These are phyloP conservation scores for Atherinosoma microstoma DNA, from an alignment of 2,797 vertebrate genomes.

Conservation along the genomic window DNA sequence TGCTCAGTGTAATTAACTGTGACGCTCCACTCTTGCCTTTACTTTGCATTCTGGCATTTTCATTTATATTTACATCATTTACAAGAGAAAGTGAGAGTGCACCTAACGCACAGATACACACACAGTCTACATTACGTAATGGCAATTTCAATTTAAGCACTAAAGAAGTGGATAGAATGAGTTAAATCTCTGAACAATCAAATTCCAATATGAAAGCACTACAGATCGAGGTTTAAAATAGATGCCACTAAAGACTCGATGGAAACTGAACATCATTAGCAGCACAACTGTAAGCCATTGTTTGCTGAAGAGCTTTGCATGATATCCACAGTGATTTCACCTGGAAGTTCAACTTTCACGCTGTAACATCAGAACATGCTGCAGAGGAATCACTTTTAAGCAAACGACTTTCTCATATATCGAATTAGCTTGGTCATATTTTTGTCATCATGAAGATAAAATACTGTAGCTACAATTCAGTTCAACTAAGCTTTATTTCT, in stretches of 20 bases:
- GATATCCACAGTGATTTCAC: neutral
- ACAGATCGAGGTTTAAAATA: neutral
- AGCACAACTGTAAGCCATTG: neutral
- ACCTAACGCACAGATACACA: neutral
- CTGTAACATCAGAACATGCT: too few relatives aligned
- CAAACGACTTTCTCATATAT: too few relatives aligned
- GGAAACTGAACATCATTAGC: neutral
- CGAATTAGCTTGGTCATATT: too few relatives aligned
- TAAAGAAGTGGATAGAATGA: neutral
- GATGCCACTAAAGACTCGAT: neutral
- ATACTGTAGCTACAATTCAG: too few relatives aligned
- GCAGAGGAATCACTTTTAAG: neutral
- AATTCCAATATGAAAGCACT: neutral
- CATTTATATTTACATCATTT: slow-evolving; percentile 50
- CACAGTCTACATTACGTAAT: neutral
- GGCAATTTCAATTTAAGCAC: neutral
- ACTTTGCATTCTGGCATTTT: slow-evolving; percentile 71
- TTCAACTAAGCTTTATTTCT: too few relatives aligned
- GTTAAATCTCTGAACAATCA: too few relatives aligned
- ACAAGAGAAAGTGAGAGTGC: slow-evolving; percentile 31
- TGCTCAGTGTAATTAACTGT: slow-evolving; percentile 66
- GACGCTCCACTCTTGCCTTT: slow-evolving; percentile 59
- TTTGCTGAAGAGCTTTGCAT: neutral
- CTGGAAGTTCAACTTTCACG: too few relatives aligned
- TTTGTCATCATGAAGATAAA: too few relatives aligned